Conservation (phyloP, 2,888 invertebrate genomes). For the Cistogaster globosa region DNA sequence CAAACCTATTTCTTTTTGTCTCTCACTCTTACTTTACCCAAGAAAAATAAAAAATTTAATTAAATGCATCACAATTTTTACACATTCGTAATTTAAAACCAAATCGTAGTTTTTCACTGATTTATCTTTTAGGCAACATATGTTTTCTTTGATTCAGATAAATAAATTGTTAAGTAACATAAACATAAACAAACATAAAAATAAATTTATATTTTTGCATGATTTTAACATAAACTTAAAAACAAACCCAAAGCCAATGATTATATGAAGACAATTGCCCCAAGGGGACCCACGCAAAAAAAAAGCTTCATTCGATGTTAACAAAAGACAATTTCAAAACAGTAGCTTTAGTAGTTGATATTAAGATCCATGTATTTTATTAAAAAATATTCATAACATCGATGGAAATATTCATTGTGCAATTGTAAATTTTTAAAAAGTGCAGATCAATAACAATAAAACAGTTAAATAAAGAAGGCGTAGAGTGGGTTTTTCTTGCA, state of each 20-base stretch:
- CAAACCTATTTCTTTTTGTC: no score
- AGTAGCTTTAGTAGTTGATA: conserved; percentile 64
- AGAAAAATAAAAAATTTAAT: neutral
- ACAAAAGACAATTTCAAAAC: conserved; percentile 53
- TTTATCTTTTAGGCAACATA: no score
- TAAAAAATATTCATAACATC: conserved; percentile 34
- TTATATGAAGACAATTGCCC: conserved; percentile 54
- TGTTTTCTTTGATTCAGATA: neutral
- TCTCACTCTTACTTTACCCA: no score
- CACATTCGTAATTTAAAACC: no score
- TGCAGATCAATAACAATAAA: conserved; percentile 47
- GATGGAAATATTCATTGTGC: conserved; percentile 62
- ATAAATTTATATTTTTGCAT: conserved; percentile 39
- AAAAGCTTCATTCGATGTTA: neutral
- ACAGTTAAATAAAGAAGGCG: conserved; percentile 64
- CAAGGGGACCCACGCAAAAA: conserved; percentile 57
- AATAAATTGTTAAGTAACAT: conserved; percentile 33
- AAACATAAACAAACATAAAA: conserved; percentile 26
- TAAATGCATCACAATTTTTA: neutral
- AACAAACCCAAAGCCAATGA: conserved; percentile 47
- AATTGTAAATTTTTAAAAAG: conserved; percentile 52
- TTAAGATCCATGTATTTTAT: conserved; percentile 27
- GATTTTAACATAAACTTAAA: conserved; percentile 62
- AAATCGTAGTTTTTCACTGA: no score
- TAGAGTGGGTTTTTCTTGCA: conserved; percentile 64